Evolutionary conservation across 2,113 vertebrate species (phyloP).

Genomic region (Dissostichus mawsoni): DNA sequence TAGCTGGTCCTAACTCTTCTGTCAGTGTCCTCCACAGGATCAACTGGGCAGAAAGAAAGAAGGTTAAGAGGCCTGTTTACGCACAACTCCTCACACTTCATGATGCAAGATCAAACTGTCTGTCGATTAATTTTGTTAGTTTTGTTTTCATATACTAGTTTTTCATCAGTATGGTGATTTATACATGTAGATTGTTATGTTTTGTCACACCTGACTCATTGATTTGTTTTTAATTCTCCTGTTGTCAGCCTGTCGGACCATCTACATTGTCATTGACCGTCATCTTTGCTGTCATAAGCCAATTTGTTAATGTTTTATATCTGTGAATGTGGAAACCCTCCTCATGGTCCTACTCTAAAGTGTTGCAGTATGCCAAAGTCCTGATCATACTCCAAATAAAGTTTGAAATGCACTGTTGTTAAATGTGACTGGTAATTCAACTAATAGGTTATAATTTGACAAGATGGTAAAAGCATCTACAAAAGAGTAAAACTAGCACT

Average conservation of each 20-base stretch:
- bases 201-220: slow-evolving; percentile 26
- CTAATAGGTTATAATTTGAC: too few relatives aligned
- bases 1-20: slow-evolving; percentile 2
- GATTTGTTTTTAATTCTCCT: slow-evolving; percentile 38
- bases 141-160: slow-evolving; percentile 32
- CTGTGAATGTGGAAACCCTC: slow-evolving; percentile 48
- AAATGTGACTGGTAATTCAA: too few relatives aligned
- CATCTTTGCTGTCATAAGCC: slow-evolving; percentile 25
- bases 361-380: slow-evolving; percentile 68
- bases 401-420: not conserved
- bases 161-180: slow-evolving; percentile 46
- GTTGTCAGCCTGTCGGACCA: slow-evolving; percentile 24
- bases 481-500: too few relatives aligned
- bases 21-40: not conserved
- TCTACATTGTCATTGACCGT: slow-evolving; percentile 7
- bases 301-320: slow-evolving; percentile 39
- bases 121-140: slow-evolving; percentile 30
- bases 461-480: too few relatives aligned
- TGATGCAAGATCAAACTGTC: slow-evolving; percentile 47
- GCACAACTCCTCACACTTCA: slow-evolving; percentile 31
- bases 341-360: slow-evolving; percentile 26
- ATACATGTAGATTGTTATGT: slow-evolving; percentile 33
- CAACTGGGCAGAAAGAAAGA: slow-evolving; percentile 16
- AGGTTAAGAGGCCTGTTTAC: slow-evolving; percentile 1
- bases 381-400: slow-evolving; percentile 32